Evolutionary conservation across 1,140 invertebrate genomes (phyloP).

Genomic region (Homarus americanus): DNA sequence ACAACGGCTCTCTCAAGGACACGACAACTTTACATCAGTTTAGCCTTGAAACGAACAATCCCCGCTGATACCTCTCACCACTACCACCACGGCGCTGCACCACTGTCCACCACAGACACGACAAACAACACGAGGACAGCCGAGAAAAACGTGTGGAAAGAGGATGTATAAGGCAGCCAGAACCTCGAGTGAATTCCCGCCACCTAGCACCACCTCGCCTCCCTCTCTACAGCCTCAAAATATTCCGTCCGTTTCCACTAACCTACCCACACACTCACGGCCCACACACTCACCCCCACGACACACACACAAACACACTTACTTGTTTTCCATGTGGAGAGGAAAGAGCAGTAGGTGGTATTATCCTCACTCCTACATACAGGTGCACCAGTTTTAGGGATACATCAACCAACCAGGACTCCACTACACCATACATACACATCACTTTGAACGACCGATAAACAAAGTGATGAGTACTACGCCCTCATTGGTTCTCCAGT

Average conservation of each 20-base stretch:
- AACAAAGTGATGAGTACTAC: conserved; percentile 50
- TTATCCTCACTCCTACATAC: conserved; percentile 18
- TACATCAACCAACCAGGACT: conserved; percentile 36
- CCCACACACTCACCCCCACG: neutral
- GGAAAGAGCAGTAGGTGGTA: neutral
- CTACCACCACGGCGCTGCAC: neutral
- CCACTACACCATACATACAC: conserved; percentile 42
- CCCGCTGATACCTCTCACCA: neutral
- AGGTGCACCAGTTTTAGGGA: neutral
- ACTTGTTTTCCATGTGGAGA: conserved; percentile 55
- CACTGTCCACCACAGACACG: neutral
- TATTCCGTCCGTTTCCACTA: conserved; percentile 32
- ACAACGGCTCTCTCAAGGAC: conserved; percentile 34
- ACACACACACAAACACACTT: neutral
- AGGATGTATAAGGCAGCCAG: neutral
- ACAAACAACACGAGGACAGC: neutral
- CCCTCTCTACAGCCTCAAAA: conserved; percentile 32
- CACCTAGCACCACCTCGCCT: conserved; percentile 22
- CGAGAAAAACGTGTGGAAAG: neutral
- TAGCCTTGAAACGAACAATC: conserved; percentile 42
- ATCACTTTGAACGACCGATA: conserved; percentile 60
- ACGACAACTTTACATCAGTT: conserved; percentile 23
- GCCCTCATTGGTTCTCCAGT: neutral
- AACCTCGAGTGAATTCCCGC: conserved; percentile 11
- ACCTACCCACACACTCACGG: neutral